phyloP scores from a whole-genome alignment of 2,113 vertebrate genomes.

The Urocitellus parryii region DNA sequence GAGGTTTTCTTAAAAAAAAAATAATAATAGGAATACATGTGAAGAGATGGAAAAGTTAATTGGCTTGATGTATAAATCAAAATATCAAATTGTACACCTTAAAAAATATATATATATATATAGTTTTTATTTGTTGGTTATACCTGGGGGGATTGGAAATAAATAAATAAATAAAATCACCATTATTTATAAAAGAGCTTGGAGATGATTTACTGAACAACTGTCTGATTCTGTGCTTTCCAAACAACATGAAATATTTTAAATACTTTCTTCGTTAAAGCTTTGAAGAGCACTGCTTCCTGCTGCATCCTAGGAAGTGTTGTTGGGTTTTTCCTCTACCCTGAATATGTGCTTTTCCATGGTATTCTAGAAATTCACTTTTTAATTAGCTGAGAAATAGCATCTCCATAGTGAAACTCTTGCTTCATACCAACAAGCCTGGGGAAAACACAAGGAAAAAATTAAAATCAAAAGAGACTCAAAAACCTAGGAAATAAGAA shows the following conservation, averaged over 20 bases:
- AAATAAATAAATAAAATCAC: background rate
- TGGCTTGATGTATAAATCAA: background rate
- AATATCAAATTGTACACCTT: background rate
- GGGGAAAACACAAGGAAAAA: background rate
- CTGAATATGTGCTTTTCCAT: background rate
- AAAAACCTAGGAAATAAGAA: background rate
- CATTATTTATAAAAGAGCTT: background rate
- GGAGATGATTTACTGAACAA: background rate
- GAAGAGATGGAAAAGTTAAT: background rate
- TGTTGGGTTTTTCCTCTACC: background rate
- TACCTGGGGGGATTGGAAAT: background rate
- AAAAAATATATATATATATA: too few relatives aligned
- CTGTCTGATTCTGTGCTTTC: too few relatives aligned
- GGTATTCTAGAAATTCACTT: background rate
- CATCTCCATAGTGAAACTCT: background rate
- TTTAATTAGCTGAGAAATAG: background rate
- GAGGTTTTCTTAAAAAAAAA: background rate
- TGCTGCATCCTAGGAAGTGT: background rate
- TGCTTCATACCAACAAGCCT: background rate
- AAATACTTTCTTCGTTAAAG: conserved; percentile 1
- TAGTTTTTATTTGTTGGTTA: background rate
- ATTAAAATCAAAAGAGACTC: background rate
- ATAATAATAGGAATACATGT: background rate
- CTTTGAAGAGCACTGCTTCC: background rate
- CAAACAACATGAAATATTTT: background rate